phyloP scores from a whole-genome alignment of 2,797 vertebrate species.

The Setipinna tenuifilis region DNA sequence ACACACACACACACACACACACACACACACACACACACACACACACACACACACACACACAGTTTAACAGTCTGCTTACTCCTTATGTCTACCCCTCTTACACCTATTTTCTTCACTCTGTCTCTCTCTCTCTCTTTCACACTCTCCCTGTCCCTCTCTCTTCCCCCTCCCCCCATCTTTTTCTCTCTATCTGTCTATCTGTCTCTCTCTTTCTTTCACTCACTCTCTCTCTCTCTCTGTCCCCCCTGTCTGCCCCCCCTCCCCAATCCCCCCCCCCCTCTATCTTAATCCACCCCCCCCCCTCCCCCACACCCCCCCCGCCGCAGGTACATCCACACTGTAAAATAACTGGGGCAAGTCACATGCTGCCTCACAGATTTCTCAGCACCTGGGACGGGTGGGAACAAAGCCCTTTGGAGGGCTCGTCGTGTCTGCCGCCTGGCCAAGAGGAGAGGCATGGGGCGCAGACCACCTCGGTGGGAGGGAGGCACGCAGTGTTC shows the following conservation, averaged over 20 bases:
- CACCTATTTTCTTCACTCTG: not conserved
- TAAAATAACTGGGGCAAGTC: constrained; percentile 79
- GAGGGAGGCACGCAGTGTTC: constrained; percentile 40
- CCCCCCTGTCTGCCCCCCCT: not conserved
- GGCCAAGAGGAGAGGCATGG: constrained; percentile 21
- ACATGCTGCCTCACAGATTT: constrained; percentile 79
- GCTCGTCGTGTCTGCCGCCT: constrained; percentile 43
- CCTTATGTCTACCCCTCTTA: not conserved
- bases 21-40: constrained; percentile 45
- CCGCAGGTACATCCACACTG: constrained; percentile 53
- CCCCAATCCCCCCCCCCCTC: not conserved
- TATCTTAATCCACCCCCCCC: not conserved
- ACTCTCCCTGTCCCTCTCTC: not conserved
- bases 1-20: constrained; percentile 33
- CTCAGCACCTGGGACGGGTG: constrained; percentile 73
- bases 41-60: constrained; percentile 39
- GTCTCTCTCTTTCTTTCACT: too few relatives aligned
- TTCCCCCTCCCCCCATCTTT: not conserved
- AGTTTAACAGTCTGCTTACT: not conserved
- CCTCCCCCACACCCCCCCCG: not conserved
- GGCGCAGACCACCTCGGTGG: constrained; percentile 26
- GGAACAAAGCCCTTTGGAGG: constrained; percentile 63
- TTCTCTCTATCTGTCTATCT: not conserved
- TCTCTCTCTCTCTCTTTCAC: not conserved
- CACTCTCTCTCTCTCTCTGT: not conserved